phyloP scores from a whole-genome alignment of 2,888 invertebrate genomes.

The Pseudeuparius sepicola region DNA sequence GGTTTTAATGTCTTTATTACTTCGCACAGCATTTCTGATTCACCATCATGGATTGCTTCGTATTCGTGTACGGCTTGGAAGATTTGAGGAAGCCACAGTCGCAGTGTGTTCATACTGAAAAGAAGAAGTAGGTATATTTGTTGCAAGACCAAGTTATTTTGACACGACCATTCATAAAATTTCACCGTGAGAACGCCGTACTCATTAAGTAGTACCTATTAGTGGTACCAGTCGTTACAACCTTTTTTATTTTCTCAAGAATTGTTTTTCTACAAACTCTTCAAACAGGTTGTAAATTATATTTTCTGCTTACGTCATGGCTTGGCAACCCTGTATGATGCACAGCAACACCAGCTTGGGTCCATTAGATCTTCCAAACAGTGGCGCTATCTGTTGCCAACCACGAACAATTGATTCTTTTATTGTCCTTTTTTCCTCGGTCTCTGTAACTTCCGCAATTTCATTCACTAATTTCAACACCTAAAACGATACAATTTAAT shows the following conservation, averaged over 20 bases:
- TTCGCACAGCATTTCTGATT: conserved; percentile 38
- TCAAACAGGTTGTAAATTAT: too few species aligned
- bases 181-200: too few species aligned
- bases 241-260: too few species aligned
- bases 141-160: too few species aligned
- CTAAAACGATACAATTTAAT: too few species aligned
- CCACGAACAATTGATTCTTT: conserved; percentile 47
- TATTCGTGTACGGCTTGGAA: conserved; percentile 57
- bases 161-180: too few species aligned
- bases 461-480: conserved; percentile 33
- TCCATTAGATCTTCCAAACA: conserved; percentile 52
- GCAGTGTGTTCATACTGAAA: conserved; percentile 57
- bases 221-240: too few species aligned
- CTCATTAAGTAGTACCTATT: too few species aligned
- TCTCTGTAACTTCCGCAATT: conserved; percentile 10
- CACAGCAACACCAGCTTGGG: conserved; percentile 47
- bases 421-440: conserved; percentile 25
- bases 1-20: conserved; percentile 40
- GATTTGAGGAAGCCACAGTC: conserved; percentile 80
- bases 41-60: conserved; percentile 28
- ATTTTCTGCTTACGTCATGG: conserved; percentile 53
- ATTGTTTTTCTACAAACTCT: too few species aligned
- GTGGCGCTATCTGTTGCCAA: conserved; percentile 49
- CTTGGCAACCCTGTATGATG: conserved; percentile 7
- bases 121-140: conserved; percentile 1